Percentiles rank a stretch among this genome's conserved stretches.
phyloP scores from a whole-genome alignment of 2,113 vertebrate genomes.

The Bufo bufo region DNA sequence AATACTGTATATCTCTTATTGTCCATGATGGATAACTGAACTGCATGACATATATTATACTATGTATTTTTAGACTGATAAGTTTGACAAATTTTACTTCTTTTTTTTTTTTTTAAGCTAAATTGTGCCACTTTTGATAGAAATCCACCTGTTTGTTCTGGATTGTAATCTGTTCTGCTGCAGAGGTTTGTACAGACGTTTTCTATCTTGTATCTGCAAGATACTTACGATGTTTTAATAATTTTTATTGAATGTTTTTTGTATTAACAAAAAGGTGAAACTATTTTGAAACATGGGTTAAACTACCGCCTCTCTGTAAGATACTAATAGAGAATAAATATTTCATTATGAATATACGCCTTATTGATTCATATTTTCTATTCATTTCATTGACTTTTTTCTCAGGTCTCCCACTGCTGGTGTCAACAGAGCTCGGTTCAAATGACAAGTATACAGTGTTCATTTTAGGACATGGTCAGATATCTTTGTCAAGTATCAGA shows the following conservation, averaged over 20 bases:
- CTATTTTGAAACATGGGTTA: not conserved
- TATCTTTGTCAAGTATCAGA: no score
- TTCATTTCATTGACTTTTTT: not conserved
- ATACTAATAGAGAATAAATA: slow-evolving; percentile 11
- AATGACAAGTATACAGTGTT: no score
- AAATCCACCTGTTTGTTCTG: not conserved
- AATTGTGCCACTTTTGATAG: not conserved
- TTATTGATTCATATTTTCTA: not conserved
- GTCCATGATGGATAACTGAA: slow-evolving; percentile 29
- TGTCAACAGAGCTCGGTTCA: not conserved
- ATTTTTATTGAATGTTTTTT: slow-evolving; percentile 31
- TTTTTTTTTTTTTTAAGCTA: not conserved
- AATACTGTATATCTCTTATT: not conserved
- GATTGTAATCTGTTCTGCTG: not conserved
- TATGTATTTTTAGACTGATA: slow-evolving; percentile 38
- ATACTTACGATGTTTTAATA: slow-evolving; percentile 6
- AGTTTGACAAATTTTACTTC: not conserved
- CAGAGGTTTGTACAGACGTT: slow-evolving; percentile 7
- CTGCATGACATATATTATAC: not conserved
- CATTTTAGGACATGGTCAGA: no score
- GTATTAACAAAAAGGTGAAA: not conserved
- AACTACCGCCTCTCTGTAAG: not conserved
- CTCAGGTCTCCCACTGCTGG: not conserved
- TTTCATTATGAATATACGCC: not conserved
- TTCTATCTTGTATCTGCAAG: slow-evolving; percentile 6